Conservation (phyloP, 2,797 vertebrate genomes). For the Ibycter americanus region DNA sequence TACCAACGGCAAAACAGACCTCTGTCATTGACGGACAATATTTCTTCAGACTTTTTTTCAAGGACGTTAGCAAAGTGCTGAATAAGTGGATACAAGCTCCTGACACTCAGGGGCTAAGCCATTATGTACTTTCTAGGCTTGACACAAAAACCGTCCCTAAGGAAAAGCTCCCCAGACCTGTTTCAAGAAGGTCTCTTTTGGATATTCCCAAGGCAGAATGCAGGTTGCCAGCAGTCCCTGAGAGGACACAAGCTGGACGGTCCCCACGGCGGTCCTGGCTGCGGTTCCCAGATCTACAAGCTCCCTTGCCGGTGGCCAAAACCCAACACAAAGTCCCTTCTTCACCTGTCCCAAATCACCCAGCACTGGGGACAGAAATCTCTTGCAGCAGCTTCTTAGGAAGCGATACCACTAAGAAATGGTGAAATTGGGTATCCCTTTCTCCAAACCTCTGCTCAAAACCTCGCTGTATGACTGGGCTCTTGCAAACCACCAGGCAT, state of each 20-base stretch:
- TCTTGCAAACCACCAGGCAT: neutral
- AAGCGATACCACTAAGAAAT: neutral
- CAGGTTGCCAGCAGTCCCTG: neutral
- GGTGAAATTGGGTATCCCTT: neutral
- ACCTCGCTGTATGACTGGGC: neutral
- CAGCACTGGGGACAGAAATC: neutral
- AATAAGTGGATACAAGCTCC: neutral
- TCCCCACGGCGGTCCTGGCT: fast-evolving
- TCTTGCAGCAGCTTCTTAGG: neutral
- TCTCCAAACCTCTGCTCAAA: neutral
- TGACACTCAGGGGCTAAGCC: neutral
- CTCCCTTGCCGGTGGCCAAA: neutral
- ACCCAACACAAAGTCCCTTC: fast-evolving
- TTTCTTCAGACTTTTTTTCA: neutral
- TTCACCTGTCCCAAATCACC: neutral
- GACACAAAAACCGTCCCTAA: neutral
- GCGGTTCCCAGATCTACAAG: neutral
- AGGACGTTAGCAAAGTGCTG: neutral
- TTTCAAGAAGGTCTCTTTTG: neutral
- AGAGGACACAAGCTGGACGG: neutral
- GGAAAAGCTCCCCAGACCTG: neutral
- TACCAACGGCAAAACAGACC: neutral
- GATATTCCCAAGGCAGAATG: neutral
- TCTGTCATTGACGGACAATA: neutral
- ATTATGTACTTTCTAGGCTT: neutral